Percentiles rank a stretch among this genome's conserved stretches.
Conservation (phyloP, 92 coral and sea anemone species). For the Nematostella vectensis region DNA sequence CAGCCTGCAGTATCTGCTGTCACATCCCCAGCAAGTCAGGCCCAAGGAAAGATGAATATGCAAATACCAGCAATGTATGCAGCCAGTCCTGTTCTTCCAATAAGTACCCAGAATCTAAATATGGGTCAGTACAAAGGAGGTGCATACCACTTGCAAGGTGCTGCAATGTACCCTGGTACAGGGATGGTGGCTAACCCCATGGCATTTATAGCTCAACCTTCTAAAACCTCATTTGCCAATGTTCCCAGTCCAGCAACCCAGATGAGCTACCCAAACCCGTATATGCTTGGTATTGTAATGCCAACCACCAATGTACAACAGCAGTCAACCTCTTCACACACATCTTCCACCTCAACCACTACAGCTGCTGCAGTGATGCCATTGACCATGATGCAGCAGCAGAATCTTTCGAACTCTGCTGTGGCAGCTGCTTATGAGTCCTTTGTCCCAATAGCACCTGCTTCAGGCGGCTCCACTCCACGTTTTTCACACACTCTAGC, state of each 20-base stretch:
- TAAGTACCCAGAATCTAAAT: slow-evolving; percentile 51
- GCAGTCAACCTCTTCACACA: slow-evolving; percentile 34
- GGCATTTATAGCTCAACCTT: slow-evolving; percentile 41
- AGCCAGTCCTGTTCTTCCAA: slow-evolving; percentile 50
- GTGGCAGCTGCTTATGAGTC: slow-evolving; percentile 97
- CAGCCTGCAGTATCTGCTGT: not conserved
- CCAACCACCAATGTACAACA: slow-evolving; percentile 51
- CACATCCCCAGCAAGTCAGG: slow-evolving; percentile 27
- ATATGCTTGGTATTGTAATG: slow-evolving; percentile 85
- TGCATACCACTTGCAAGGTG: slow-evolving; percentile 67
- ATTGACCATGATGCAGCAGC: slow-evolving; percentile 33
- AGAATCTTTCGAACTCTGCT: slow-evolving; percentile 55
- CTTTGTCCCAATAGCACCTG: slow-evolving; percentile 94
- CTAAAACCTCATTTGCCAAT: slow-evolving; percentile 37
- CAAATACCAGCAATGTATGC: slow-evolving; percentile 49
- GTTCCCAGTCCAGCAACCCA: slow-evolving; percentile 33
- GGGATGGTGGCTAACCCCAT: slow-evolving; percentile 55
- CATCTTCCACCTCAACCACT: slow-evolving; percentile 42
- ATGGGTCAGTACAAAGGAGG: slow-evolving; percentile 57
- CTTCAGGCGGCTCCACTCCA: slow-evolving; percentile 74
- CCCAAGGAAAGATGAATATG: slow-evolving; percentile 42
- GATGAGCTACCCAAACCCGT: slow-evolving; percentile 52
- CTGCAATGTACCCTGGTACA: slow-evolving; percentile 53
- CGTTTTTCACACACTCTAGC: slow-evolving; percentile 88
- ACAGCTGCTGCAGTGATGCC: slow-evolving; percentile 31